These are phyloP conservation scores for Mythimna ferrago DNA, from an alignment of 2,888 invertebrate species.

Conservation along the genomic window DNA sequence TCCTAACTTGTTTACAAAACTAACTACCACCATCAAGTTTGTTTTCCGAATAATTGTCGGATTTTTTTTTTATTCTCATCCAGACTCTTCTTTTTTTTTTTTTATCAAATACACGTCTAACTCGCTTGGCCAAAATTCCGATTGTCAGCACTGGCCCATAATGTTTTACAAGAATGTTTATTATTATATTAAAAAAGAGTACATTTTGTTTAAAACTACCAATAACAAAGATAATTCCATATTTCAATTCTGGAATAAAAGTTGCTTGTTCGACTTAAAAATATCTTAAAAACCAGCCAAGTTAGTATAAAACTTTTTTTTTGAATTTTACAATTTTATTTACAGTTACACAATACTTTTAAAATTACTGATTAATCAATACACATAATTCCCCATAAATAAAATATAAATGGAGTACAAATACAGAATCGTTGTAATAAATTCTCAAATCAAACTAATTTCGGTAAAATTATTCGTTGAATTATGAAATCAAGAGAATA, in stretches of 20 bases:
- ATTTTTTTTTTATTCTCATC: too few relatives aligned
- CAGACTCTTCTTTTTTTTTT: not conserved
- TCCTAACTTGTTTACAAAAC: not conserved
- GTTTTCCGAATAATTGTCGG: too few relatives aligned
- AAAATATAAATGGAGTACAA: not conserved
- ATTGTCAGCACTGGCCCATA: not conserved
- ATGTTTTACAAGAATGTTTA: not conserved
- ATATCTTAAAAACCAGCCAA: slow-evolving; percentile 11
- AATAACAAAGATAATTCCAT: not conserved
- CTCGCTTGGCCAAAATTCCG: not conserved
- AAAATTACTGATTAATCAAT: slow-evolving; percentile 2
- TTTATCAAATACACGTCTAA: not conserved
- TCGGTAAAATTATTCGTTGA: slow-evolving; percentile 39
- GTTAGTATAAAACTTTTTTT: not conserved
- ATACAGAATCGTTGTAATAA: slow-evolving; percentile 38
- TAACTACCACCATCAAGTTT: too few relatives aligned
- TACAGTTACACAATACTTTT: not conserved
- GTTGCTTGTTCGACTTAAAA: not conserved
- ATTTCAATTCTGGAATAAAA: not conserved
- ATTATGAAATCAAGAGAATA: slow-evolving; percentile 12
- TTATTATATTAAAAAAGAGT: slow-evolving; percentile 4
- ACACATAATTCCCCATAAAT: slow-evolving; percentile 1
- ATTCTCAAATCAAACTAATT: slow-evolving; percentile 28
- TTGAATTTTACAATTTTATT: not conserved
- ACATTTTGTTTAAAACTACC: not conserved